A percentile compares a stretch with the other conserved stretches of the same genome.
These are phyloP conservation scores for Chlorops oryzae DNA, from an alignment of 1,140 invertebrate genomes.

Conservation along the genomic window DNA sequence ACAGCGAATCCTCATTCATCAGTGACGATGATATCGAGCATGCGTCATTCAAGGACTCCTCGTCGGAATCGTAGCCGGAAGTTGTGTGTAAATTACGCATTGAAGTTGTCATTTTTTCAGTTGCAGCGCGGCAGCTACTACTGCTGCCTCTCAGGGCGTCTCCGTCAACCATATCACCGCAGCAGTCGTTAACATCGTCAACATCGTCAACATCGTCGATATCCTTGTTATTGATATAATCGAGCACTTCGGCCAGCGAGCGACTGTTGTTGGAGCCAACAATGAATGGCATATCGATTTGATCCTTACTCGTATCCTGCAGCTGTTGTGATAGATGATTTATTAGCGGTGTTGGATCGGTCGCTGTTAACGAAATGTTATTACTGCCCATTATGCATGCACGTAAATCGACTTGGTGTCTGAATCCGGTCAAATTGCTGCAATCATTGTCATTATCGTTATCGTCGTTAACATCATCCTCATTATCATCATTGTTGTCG, in stretches of 20 bases:
- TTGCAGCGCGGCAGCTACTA: constrained; percentile 4
- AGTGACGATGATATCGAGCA: constrained; percentile 10
- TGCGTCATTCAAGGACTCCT: constrained; percentile 37
- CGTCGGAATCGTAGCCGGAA: constrained; percentile 22
- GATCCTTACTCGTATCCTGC: constrained; percentile 32
- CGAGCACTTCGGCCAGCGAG: constrained; percentile 26
- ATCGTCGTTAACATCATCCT: too few relatives aligned
- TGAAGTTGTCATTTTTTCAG: neutral
- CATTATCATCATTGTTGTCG: too few relatives aligned
- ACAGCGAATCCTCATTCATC: too few relatives aligned
- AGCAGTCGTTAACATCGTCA: neutral
- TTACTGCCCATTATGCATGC: constrained; percentile 46
- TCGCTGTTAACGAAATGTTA: constrained; percentile 30
- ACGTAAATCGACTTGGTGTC: constrained; percentile 35
- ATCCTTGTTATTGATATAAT: constrained; percentile 23
- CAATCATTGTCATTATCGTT: constrained; percentile 11
- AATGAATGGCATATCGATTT: constrained; percentile 10
- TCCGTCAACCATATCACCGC: too few relatives aligned
- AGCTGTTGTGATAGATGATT: constrained; percentile 32
- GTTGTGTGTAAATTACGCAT: too few relatives aligned
- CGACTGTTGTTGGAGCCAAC: constrained; percentile 1
- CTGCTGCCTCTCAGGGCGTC: neutral
- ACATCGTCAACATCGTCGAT: neutral
- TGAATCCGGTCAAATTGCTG: too few relatives aligned
- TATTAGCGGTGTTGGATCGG: constrained; percentile 18